A percentile compares a stretch with the other conserved stretches of the same genome.
phyloP scores from a whole-genome alignment of 2,113 vertebrate genomes.

The Bos indicus region DNA sequence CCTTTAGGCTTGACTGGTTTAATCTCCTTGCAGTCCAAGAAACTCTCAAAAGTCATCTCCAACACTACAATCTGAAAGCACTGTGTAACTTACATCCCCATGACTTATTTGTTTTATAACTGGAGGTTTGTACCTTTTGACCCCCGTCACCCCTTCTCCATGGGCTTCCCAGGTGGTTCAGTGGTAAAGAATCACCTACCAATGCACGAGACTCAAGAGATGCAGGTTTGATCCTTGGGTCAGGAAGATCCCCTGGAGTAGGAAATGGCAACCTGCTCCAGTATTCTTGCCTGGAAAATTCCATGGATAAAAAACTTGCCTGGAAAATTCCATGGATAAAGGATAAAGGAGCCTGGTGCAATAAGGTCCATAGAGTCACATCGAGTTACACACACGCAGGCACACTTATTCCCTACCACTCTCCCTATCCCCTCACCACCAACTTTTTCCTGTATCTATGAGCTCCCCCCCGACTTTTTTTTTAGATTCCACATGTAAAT shows the following conservation, averaged over 20 bases:
- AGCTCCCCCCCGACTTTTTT: fast-evolving
- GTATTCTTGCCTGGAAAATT: background rate
- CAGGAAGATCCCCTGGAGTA: background rate
- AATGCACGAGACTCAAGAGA: background rate
- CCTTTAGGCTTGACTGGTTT: background rate
- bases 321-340: background rate
- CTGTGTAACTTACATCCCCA: background rate
- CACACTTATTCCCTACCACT: background rate
- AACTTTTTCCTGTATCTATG: background rate
- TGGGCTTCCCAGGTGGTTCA: background rate
- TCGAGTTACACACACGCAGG: fast-evolving
- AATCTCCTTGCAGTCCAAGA: background rate
- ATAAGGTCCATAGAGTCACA: background rate
- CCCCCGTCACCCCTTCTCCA: background rate
- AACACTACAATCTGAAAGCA: no score
- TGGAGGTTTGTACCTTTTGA: background rate
- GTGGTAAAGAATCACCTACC: background rate
- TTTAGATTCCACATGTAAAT: background rate
- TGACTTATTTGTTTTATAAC: background rate
- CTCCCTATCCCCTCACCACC: fast-evolving
- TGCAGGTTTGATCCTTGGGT: background rate
- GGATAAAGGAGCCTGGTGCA: background rate
- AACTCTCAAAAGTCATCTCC: background rate
- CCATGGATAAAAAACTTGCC: background rate
- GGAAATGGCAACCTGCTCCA: background rate